A percentile compares a stretch with the other conserved stretches of the same genome.
phyloP scores from a whole-genome alignment of 2,113 vertebrate genomes.

The Pitta sordida region DNA sequence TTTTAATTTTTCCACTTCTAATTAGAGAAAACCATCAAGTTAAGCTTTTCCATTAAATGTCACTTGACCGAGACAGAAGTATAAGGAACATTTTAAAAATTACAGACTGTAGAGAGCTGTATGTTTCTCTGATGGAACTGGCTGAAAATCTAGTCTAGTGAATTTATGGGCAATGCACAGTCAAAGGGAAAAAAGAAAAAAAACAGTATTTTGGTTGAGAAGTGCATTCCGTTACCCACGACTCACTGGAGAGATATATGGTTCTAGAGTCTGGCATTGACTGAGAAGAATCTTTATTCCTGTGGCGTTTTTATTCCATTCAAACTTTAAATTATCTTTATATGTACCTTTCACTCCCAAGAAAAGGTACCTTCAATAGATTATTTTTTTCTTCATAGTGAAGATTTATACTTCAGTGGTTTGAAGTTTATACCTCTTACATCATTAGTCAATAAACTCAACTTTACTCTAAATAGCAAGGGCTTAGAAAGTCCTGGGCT shows the following conservation, averaged over 20 bases:
- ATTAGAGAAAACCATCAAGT: not conserved
- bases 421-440: constrained; percentile 30
- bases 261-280: not conserved
- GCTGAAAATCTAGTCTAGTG: not conserved
- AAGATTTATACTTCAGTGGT: constrained; percentile 39
- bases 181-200: not conserved
- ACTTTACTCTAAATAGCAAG: not conserved
- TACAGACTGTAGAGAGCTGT: not conserved
- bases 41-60: constrained; percentile 5
- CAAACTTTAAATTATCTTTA: constrained; percentile 53
- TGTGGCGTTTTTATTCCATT: constrained; percentile 30
- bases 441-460: constrained; percentile 27
- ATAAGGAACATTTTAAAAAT: not conserved
- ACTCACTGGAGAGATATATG: constrained; percentile 34
- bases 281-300: constrained; percentile 44
- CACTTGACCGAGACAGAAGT: not conserved
- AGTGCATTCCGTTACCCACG: not conserved
- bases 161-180: constrained; percentile 22
- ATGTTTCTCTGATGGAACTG: not conserved
- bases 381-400: constrained; percentile 5
- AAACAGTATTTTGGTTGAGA: constrained; percentile 3
- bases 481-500: not conserved
- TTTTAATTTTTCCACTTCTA: not conserved
- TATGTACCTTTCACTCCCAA: constrained; percentile 29
- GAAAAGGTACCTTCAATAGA: not conserved